phyloP scores from a whole-genome alignment of 2,113 vertebrate genomes.

The Tor tambroides region DNA sequence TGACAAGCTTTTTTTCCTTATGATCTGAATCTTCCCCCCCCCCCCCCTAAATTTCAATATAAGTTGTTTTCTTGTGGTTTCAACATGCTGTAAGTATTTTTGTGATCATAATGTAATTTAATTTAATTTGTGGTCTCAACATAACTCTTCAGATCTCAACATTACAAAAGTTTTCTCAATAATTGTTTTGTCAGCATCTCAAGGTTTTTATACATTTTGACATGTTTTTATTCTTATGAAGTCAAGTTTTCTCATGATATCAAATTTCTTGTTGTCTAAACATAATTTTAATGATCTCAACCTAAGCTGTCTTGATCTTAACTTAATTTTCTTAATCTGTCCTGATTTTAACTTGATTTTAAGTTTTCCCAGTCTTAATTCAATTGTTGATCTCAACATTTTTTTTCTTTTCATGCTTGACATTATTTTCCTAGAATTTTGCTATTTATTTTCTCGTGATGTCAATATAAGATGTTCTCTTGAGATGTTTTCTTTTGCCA shows the following conservation, averaged over 20 bases:
- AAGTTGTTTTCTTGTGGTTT: background rate
- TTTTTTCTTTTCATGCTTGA: background rate
- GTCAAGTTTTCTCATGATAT: background rate
- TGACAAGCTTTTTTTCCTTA: background rate
- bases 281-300: too few species aligned
- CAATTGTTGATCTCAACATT: background rate
- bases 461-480: background rate
- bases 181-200: too few species aligned
- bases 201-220: too few species aligned
- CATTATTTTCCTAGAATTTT: background rate
- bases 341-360: too few species aligned
- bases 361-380: background rate
- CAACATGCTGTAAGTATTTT: background rate
- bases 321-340: too few species aligned
- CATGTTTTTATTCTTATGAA: too few species aligned
- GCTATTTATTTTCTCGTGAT: background rate
- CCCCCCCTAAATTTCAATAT: background rate
- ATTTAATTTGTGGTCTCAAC: background rate
- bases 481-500: background rate
- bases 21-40: background rate
- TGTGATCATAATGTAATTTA: background rate
- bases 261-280: too few species aligned
- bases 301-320: too few species aligned
- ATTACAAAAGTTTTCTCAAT: too few species aligned
- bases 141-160: background rate